A percentile compares a stretch with the other conserved stretches of the same genome.
These are phyloP conservation scores for Columba guinea DNA, from an alignment of 2,797 vertebrate genomes.

Conservation along the genomic window DNA sequence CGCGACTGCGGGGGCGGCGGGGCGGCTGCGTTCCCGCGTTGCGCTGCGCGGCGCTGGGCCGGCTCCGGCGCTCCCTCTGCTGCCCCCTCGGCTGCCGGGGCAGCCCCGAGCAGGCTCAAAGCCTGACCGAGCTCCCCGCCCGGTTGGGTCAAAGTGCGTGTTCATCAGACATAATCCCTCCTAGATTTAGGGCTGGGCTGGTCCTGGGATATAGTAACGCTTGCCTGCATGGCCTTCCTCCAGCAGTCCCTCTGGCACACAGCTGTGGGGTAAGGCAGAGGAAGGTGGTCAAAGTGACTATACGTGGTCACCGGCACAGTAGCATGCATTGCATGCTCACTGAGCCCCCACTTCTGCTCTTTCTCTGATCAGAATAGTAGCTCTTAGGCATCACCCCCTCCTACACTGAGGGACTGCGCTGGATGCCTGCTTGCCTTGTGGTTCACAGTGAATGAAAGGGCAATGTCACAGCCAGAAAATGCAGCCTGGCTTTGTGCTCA, in stretches of 20 bases:
- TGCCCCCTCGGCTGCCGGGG: background rate
- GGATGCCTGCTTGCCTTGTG: background rate
- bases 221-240: rapidly evolving
- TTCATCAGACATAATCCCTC: rapidly evolving
- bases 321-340: no score
- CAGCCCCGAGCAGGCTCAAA: rapidly evolving
- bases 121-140: rapidly evolving
- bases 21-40: no score
- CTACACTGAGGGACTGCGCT: background rate
- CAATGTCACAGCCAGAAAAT: background rate
- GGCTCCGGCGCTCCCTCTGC: background rate
- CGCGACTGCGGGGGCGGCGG: background rate
- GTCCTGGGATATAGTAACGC: rapidly evolving
- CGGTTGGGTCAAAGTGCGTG: rapidly evolving
- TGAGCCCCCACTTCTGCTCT: background rate
- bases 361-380: background rate
- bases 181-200: no score
- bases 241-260: rapidly evolving
- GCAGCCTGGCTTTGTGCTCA: background rate
- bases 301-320: rapidly evolving
- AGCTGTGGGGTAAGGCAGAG: no score
- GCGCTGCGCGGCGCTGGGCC: no score
- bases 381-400: background rate
- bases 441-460: rapidly evolving
- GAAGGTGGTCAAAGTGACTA: background rate